Conservation (phyloP, 2,797 vertebrate species). For the Sebastes kiyomatsui region DNA sequence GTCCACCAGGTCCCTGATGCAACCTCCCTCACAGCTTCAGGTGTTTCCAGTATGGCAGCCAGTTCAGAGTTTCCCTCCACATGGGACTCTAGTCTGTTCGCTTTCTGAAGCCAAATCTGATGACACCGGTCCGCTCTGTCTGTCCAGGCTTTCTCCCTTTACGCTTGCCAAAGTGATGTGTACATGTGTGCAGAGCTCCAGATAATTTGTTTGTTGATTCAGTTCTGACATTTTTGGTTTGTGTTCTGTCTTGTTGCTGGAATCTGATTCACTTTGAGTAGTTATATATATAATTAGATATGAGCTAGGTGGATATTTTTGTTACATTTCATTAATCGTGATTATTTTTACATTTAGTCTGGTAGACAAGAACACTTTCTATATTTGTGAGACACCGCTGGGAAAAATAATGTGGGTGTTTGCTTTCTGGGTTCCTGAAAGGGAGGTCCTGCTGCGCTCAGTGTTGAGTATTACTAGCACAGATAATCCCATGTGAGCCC, state of each 20-base stretch:
- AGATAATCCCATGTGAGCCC: slow-evolving; percentile 47
- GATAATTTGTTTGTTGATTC: slow-evolving; percentile 33
- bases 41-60: slow-evolving; percentile 54
- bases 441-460: slow-evolving; percentile 46
- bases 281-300: not conserved
- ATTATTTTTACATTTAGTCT: slow-evolving; percentile 9
- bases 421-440: slow-evolving; percentile 37
- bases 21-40: slow-evolving; percentile 41
- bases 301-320: not conserved
- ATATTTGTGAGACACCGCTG: slow-evolving; percentile 20
- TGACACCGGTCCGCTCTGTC: not conserved
- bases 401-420: slow-evolving; percentile 37
- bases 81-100: slow-evolving; percentile 53
- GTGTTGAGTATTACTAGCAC: slow-evolving; percentile 29
- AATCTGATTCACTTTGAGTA: not conserved
- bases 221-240: slow-evolving; percentile 1
- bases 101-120: slow-evolving; percentile 43
- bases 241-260: not conserved
- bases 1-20: slow-evolving; percentile 2
- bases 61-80: slow-evolving; percentile 55
- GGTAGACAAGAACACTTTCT: not conserved
- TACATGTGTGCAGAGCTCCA: slow-evolving; percentile 34
- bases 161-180: slow-evolving; percentile 34
- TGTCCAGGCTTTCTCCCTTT: slow-evolving; percentile 4
- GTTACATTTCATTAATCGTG: not conserved